Evolutionary conservation across 1,140 invertebrate genomes (phyloP).

Genomic region (Trichonephila clavata): DNA sequence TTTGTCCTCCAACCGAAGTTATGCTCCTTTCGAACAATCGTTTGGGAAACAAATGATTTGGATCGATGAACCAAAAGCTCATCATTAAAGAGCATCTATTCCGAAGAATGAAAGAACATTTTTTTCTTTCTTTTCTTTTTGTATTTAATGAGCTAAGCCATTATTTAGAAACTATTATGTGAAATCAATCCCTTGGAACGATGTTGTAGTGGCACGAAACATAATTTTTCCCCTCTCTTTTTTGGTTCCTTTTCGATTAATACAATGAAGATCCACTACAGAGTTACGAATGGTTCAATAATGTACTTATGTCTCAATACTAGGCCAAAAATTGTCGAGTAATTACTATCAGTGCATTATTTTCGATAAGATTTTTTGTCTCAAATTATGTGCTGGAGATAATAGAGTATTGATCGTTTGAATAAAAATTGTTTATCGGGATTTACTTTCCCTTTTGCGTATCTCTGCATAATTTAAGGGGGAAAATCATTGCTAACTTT

Average conservation of each 20-base stretch:
- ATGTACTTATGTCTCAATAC: not conserved
- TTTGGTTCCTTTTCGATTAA: not conserved
- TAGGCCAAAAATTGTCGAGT: not conserved
- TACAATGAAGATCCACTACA: not conserved
- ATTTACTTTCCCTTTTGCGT: too few relatives aligned
- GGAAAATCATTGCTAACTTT: too few relatives aligned
- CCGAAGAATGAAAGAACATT: not conserved
- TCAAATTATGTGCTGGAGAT: not conserved
- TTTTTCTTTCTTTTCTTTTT: not conserved
- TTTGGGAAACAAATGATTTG: constrained; percentile 15
- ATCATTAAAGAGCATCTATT: constrained; percentile 67
- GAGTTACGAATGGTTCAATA: not conserved
- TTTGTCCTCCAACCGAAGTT: not conserved
- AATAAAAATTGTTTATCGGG: too few relatives aligned
- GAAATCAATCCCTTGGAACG: constrained; percentile 39
- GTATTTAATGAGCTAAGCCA: constrained; percentile 26
- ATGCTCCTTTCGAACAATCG: constrained; percentile 27
- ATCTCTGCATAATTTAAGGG: too few relatives aligned
- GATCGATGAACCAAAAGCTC: constrained; percentile 29
- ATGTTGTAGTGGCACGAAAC: not conserved
- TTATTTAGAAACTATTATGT: constrained; percentile 64
- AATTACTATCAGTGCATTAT: not conserved
- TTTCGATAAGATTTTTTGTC: not conserved
- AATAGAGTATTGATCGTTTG: too few relatives aligned
- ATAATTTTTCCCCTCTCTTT: not conserved